phyloP scores from a whole-genome alignment of 2,888 invertebrate genomes.

The Caenorhabditis imperialis region DNA sequence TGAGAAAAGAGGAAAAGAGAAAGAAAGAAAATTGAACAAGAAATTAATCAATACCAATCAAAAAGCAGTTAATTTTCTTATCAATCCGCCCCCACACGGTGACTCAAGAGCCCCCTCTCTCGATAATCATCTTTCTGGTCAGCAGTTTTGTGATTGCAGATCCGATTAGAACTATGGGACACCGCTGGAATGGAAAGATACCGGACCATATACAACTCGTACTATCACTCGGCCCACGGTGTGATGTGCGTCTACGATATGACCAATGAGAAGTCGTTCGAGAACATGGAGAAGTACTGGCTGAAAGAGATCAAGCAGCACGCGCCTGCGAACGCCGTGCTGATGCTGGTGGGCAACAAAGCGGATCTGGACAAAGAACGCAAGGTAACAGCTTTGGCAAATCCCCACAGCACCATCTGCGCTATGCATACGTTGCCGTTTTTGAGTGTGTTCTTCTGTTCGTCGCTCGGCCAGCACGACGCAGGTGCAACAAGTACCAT shows the following conservation, averaged over 20 bases:
- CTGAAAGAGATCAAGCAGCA: slow-evolving; percentile 76
- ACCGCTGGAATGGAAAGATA: slow-evolving; percentile 78
- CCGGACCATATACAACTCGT: slow-evolving; percentile 78
- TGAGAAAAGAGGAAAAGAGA: too few relatives aligned
- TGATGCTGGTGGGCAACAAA: slow-evolving; percentile 78
- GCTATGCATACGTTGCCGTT: slow-evolving; percentile 32
- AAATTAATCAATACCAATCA: not conserved
- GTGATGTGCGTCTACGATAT: slow-evolving; percentile 78
- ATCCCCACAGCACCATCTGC: slow-evolving; percentile 21
- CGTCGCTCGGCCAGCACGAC: slow-evolving; percentile 11
- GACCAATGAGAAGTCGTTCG: slow-evolving; percentile 74
- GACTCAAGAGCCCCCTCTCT: slow-evolving; percentile 8
- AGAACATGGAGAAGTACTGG: slow-evolving; percentile 78
- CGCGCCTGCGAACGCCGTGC: slow-evolving; percentile 78
- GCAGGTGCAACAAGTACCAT: slow-evolving; percentile 52
- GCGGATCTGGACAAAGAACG: slow-evolving; percentile 77
- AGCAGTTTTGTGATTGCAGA: slow-evolving; percentile 54
- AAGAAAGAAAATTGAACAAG: slow-evolving; percentile 6
- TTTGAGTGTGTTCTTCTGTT: slow-evolving; percentile 15
- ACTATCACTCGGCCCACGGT: slow-evolving; percentile 78
- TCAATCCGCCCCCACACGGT: slow-evolving; percentile 12
- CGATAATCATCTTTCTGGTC: slow-evolving; percentile 47
- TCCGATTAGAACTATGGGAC: slow-evolving; percentile 74
- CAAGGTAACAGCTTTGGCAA: slow-evolving; percentile 50
- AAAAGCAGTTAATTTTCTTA: slow-evolving; percentile 5